phyloP scores from a whole-genome alignment of 2,888 invertebrate genomes.

The Drosophila birchii region DNA sequence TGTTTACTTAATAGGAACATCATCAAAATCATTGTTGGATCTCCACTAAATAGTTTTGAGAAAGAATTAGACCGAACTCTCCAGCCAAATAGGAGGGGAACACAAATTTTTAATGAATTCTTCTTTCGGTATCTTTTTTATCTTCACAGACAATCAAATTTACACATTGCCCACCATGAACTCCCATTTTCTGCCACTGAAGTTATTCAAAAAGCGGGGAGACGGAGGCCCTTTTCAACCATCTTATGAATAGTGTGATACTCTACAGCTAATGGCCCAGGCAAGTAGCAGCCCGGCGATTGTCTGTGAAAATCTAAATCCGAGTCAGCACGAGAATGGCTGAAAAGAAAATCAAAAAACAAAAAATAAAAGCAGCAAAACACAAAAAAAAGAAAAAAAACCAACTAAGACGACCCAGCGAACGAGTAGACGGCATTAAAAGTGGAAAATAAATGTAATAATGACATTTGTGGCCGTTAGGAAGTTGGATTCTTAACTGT shows the following conservation, averaged over 20 bases:
- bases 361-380: slow-evolving; percentile 8
- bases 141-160: slow-evolving; percentile 33
- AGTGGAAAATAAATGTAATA: slow-evolving; percentile 80
- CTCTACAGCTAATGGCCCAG: slow-evolving; percentile 40
- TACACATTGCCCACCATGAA: slow-evolving; percentile 39
- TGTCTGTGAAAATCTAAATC: slow-evolving; percentile 60
- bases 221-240: slow-evolving; percentile 28
- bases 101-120: slow-evolving; percentile 21
- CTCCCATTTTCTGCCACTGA: slow-evolving; percentile 8
- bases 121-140: slow-evolving; percentile 7
- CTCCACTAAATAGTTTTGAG: neutral
- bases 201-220: slow-evolving; percentile 22
- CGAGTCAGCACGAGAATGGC: slow-evolving; percentile 43
- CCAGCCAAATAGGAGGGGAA: neutral
- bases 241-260: slow-evolving; percentile 20
- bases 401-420: slow-evolving; percentile 28
- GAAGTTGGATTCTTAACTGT: slow-evolving; percentile 80
- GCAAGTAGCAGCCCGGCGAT: slow-evolving; percentile 51
- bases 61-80: slow-evolving; percentile 5
- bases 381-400: too few species aligned
- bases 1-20: slow-evolving; percentile 11
- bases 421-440: slow-evolving; percentile 74
- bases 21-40: slow-evolving; percentile 2
- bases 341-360: slow-evolving; percentile 34
- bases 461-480: slow-evolving; percentile 82